Evolutionary conservation across 1,140 invertebrate genomes (phyloP).

Genomic region (Limonius californicus): DNA sequence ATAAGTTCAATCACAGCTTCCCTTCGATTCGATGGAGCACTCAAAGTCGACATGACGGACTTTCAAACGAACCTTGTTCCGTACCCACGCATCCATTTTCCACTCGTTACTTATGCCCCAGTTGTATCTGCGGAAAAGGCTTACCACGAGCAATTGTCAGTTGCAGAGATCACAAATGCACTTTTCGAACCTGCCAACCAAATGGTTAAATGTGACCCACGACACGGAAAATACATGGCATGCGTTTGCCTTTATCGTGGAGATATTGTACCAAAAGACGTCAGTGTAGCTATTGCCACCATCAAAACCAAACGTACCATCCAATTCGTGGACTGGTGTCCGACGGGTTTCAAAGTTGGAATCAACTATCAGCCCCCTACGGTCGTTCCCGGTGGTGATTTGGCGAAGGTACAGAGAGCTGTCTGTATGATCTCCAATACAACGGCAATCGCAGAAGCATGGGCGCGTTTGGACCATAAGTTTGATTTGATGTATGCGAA

Average conservation of each 20-base stretch:
- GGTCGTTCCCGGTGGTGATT: constrained; percentile 76
- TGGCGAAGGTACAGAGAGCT: constrained; percentile 70
- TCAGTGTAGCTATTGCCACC: constrained; percentile 78
- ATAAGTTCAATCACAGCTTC: constrained; percentile 85
- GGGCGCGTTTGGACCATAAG: constrained; percentile 73
- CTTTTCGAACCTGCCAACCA: constrained; percentile 87
- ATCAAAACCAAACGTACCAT: constrained; percentile 79
- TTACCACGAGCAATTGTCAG: constrained; percentile 47
- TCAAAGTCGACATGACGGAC: constrained; percentile 88
- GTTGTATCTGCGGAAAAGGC: constrained; percentile 83
- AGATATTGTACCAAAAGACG: constrained; percentile 75
- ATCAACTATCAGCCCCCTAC: constrained; percentile 80
- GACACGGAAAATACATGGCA: constrained; percentile 61
- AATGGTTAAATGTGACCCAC: constrained; percentile 91
- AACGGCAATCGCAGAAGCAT: constrained; percentile 76
- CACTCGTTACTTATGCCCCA: constrained; percentile 79
- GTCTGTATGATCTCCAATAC: constrained; percentile 79
- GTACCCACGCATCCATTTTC: constrained; percentile 81
- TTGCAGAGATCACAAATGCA: constrained; percentile 86
- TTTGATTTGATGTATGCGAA: constrained; percentile 79
- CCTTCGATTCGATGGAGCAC: constrained; percentile 83
- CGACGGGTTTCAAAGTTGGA: constrained; percentile 81
- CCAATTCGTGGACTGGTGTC: constrained; percentile 90
- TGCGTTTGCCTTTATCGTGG: constrained; percentile 48
- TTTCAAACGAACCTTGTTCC: constrained; percentile 88